phyloP scores from a whole-genome alignment of 2,113 vertebrate genomes.

The Aleadryas rufinucha region DNA sequence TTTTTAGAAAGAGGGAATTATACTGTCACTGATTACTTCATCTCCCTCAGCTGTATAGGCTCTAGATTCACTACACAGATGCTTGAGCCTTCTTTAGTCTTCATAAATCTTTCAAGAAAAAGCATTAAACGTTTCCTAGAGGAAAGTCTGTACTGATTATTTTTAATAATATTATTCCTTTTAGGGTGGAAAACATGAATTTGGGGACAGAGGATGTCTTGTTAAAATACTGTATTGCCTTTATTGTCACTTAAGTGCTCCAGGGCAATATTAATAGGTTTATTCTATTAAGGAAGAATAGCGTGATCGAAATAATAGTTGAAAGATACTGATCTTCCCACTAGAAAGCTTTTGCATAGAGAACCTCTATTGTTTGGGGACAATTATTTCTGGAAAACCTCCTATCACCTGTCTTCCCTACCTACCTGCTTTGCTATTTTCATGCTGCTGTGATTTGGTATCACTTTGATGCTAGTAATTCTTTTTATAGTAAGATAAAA shows the following conservation, averaged over 20 bases:
- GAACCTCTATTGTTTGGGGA: not conserved
- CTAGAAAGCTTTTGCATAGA: not conserved
- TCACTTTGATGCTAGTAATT: not conserved
- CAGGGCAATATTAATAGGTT: not conserved
- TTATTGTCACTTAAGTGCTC: not conserved
- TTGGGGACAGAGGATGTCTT: not conserved
- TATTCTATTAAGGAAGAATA: not conserved
- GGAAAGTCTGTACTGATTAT: not conserved
- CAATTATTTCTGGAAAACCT: not conserved
- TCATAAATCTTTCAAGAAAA: not conserved
- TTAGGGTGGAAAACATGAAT: not conserved
- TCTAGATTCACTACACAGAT: not conserved
- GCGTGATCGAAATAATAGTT: not conserved
- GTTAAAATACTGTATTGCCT: not conserved
- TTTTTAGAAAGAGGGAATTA: not conserved
- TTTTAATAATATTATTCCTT: not conserved
- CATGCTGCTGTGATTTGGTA: not conserved
- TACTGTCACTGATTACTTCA: not conserved
- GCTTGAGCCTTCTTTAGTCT: not conserved
- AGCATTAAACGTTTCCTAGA: not conserved
- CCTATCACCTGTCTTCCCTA: not conserved
- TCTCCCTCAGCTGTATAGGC: not conserved
- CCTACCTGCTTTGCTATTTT: not conserved
- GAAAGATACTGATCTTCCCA: not conserved
- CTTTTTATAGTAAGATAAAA: not conserved